These are phyloP conservation scores for Dryas iulia DNA, from an alignment of 1,140 invertebrate genomes.

Conservation along the genomic window DNA sequence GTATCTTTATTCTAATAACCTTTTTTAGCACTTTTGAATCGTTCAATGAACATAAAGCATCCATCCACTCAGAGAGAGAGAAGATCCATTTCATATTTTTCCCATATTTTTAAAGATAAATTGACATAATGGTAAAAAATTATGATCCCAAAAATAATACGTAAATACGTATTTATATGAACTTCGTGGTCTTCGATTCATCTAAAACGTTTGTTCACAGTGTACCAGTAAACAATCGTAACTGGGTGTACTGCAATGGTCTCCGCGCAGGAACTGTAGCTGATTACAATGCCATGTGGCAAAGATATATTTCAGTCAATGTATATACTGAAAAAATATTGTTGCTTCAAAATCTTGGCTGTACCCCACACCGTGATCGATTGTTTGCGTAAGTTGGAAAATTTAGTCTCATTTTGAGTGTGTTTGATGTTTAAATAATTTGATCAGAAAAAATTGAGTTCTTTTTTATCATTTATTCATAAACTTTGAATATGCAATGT, in stretches of 20 bases:
- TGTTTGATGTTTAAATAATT: background rate
- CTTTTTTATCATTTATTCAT: no score
- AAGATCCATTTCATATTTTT: no score
- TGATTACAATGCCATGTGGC: constrained; percentile 79
- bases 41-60: no score
- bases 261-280: constrained; percentile 70
- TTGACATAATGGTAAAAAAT: no score
- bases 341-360: constrained; percentile 79
- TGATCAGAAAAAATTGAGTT: no score
- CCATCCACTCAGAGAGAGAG: no score
- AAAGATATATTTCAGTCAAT: constrained; percentile 71
- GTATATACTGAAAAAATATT: constrained; percentile 78
- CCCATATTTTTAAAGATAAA: no score
- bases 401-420: background rate
- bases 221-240: constrained; percentile 80
- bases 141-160: no score
- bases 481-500: no score
- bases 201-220: constrained; percentile 45
- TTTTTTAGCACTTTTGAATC: no score
- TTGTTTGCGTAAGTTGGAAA: constrained; percentile 76
- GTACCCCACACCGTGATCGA: constrained; percentile 60
- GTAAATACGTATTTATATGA: no score
- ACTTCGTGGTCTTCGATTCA: background rate
- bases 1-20: no score
- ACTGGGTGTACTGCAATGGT: constrained; percentile 82